These are phyloP conservation scores for Entomyzon cyanotis DNA, from an alignment of 2,113 vertebrate species.

Conservation along the genomic window DNA sequence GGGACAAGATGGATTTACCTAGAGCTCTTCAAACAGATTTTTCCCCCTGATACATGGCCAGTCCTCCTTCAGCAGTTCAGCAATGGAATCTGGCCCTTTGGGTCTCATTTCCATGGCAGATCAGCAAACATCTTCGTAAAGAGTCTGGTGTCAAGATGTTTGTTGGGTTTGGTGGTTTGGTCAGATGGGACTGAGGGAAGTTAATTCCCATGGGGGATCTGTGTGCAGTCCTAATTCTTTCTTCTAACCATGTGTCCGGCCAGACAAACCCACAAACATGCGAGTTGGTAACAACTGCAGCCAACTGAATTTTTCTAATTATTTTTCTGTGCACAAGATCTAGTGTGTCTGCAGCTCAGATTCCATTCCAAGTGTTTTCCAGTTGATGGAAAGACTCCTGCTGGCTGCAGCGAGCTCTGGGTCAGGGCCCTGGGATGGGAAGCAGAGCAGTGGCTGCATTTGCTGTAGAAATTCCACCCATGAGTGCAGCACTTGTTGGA, in stretches of 20 bases:
- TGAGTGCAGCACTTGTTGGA: background rate
- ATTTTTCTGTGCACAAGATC: background rate
- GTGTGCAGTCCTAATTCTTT: slow-evolving; percentile 36
- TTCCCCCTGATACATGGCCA: background rate
- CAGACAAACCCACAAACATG: slow-evolving; percentile 53
- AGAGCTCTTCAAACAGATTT: background rate
- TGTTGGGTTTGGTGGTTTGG: background rate
- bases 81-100: background rate
- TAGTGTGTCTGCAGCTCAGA: background rate
- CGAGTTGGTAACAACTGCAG: slow-evolving; percentile 13
- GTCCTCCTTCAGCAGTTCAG: background rate
- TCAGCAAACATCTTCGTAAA: background rate
- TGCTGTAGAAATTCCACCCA: slow-evolving; percentile 2
- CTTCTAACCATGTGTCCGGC: slow-evolving; percentile 2
- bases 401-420: background rate
- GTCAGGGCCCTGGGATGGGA: background rate
- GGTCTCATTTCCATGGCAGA: background rate
- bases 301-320: slow-evolving; percentile 39
- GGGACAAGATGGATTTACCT: background rate
- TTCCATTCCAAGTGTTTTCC: background rate
- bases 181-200: slow-evolving; percentile 34
- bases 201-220: slow-evolving; percentile 13
- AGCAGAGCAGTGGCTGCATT: background rate
- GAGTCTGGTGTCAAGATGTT: slow-evolving; percentile 43
- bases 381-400: background rate